Evolutionary conservation across 2,797 vertebrate species (phyloP), one percentile per base, ranked within the genome.

Genomic region (Anguilla pacifica): DNA sequence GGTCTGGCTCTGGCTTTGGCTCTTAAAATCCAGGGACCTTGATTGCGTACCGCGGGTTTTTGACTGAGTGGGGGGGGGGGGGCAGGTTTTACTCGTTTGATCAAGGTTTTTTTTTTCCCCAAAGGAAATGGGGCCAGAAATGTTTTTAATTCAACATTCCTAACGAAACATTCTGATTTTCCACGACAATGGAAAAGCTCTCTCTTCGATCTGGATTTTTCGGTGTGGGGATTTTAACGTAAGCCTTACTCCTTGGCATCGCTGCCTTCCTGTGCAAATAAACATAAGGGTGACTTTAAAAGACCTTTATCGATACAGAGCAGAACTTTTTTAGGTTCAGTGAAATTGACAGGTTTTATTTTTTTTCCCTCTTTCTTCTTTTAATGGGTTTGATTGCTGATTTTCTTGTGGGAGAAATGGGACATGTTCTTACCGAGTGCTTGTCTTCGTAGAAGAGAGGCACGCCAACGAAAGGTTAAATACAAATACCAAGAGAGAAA

Each of bases 101-200:
- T 84, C 28, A 53, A 83, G 67, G 88, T 87, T 88, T 88, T 86
- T 88, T 87, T 88, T 86, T 39, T 39, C 1, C 1, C 39, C 39
- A 39, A 39, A 39, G 39, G 39, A 39, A 39, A 39, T 0, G 39
- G 39, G 39, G 39, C 39, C 39, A 39, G 39, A 39, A 39, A 39
- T 39, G 39, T 39, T 39, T 39, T 39, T 39, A 39, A 39, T 39
- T 39, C 39, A 85, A 89, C 82, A 85, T 84, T 87, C 70, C 57
- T 51, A 22, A 85, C 85, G 88, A 89, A 91, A 89, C 92, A 55
- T 79, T 91, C 89, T 49, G 39, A 70, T 85, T 83, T 57, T 46
- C 89, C 90, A 61, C 13, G 57, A 87, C 25, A 79, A 86, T 90
- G 59, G 85, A 17, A 53, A 67, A 46, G 39, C 39, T 39, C 19